Evolutionary conservation across 2,888 invertebrate genomes (phyloP), one percentile per base, ranked within the genome.

Genomic region (Spicauda simplicius): DNA sequence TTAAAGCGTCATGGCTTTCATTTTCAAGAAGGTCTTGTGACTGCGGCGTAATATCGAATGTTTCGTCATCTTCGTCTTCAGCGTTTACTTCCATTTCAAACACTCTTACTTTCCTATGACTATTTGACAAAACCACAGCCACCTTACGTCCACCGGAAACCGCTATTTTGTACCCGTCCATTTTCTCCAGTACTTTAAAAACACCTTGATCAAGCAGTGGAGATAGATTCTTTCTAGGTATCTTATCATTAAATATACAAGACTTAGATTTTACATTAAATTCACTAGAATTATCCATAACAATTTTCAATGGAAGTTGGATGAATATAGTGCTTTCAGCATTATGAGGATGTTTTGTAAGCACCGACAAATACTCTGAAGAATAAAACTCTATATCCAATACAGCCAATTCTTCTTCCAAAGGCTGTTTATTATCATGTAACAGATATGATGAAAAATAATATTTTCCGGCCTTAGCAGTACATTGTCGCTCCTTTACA

Each of bases 51-150:
- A 84, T 86, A 62, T 93, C 93, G 19, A 93, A 78, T n/a, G 89
- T 89, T 66, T 93, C 94, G 62, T 96, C 96, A 48, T 97, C 97
- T 65, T 98, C 98, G 71, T 98, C 98, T 68, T 97, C 97, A 25
- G 97, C 98, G 80, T 98, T 98, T 0, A 96, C 97, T 91, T 98
- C 98, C 96, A 98, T 98, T 86, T 98, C 98, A 82, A 97, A 97
- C 58, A 98, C 94, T 71, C 97, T 94, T 54, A 98, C 96, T 84
- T 97, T 97, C 69, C 97, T 95, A 64, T 94, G 93, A 76, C 95
- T 97, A 75, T 97, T 96, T 16, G 97, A 96, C 52, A 98, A 90
- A 57, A 98, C 95, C 52, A 98, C 97, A 10, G 97, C 96, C 10
- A 98, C 97, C 88, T 97, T 96, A 69, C 95, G 86, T 65, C 96